Evolutionary conservation across 2,888 invertebrate species (phyloP).

Genomic region (Tenthredo mesomela): DNA sequence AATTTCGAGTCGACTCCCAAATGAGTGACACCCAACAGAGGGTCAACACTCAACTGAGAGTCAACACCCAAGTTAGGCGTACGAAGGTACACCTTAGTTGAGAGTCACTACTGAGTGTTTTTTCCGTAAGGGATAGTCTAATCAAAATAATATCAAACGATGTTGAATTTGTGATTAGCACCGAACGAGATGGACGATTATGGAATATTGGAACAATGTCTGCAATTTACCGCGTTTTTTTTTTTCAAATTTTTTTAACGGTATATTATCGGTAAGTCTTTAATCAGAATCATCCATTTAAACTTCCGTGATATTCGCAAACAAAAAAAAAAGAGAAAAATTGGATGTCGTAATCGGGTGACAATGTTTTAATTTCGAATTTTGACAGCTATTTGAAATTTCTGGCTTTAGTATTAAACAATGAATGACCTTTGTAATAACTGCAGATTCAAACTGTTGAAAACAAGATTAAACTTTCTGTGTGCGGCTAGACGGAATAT

Average conservation of each 20-base stretch:
- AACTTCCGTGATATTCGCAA: background rate
- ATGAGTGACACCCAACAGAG: too few relatives aligned
- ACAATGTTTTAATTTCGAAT: background rate
- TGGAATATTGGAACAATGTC: too few relatives aligned
- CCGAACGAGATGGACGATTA: background rate
- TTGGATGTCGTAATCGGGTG: background rate
- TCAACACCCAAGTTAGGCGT: too few relatives aligned
- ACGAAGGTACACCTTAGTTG: too few relatives aligned
- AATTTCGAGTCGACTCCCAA: too few relatives aligned
- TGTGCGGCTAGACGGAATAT: background rate
- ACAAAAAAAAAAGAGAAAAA: background rate
- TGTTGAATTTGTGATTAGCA: background rate
- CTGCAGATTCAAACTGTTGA: background rate
- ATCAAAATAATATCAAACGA: too few relatives aligned
- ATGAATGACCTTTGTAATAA: background rate
- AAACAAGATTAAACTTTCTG: background rate
- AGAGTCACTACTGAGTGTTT: too few relatives aligned
- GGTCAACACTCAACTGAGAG: too few relatives aligned
- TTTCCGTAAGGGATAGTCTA: too few relatives aligned
- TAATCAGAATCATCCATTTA: background rate
- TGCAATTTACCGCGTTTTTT: background rate
- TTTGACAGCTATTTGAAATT: background rate
- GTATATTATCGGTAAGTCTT: background rate
- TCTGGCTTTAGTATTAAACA: background rate
- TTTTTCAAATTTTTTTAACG: background rate